Conservation (phyloP, 2,888 invertebrate genomes). For the Matsumyia berberina region DNA sequence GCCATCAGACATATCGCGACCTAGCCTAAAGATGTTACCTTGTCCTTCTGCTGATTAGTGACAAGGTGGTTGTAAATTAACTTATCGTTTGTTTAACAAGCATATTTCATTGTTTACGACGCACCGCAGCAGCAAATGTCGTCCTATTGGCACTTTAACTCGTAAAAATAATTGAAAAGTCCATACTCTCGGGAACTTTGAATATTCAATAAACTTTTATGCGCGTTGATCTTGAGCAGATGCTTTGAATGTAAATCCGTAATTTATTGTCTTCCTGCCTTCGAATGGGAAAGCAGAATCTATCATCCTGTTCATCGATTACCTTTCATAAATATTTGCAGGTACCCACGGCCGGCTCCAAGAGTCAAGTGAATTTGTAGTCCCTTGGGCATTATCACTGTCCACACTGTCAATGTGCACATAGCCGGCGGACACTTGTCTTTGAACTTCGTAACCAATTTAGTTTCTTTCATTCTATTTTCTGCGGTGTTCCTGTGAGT, state of each 20-base stretch:
- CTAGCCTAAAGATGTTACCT: not conserved
- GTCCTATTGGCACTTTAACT: not conserved
- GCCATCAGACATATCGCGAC: not conserved
- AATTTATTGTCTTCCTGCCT: no score
- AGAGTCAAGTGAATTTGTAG: slow-evolving; percentile 32
- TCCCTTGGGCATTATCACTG: slow-evolving; percentile 46
- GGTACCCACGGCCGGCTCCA: not conserved
- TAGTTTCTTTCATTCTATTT: slow-evolving; percentile 48
- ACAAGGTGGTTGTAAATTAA: not conserved
- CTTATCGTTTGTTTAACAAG: not conserved
- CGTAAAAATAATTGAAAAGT: not conserved
- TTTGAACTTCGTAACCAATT: slow-evolving; percentile 70
- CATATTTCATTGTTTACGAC: not conserved
- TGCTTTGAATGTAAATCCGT: not conserved
- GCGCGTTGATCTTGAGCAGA: not conserved
- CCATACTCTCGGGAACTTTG: not conserved
- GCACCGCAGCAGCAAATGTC: not conserved
- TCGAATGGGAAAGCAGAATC: no score
- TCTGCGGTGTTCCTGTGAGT: slow-evolving; percentile 11
- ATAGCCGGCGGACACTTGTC: slow-evolving; percentile 51
- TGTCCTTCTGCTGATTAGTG: not conserved
- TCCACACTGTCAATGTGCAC: slow-evolving; percentile 44
- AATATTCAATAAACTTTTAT: not conserved
- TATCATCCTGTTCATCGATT: not conserved
- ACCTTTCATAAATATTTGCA: not conserved